Conservation (phyloP, 2,888 invertebrate species). For the Mechanitis mazaeus region DNA sequence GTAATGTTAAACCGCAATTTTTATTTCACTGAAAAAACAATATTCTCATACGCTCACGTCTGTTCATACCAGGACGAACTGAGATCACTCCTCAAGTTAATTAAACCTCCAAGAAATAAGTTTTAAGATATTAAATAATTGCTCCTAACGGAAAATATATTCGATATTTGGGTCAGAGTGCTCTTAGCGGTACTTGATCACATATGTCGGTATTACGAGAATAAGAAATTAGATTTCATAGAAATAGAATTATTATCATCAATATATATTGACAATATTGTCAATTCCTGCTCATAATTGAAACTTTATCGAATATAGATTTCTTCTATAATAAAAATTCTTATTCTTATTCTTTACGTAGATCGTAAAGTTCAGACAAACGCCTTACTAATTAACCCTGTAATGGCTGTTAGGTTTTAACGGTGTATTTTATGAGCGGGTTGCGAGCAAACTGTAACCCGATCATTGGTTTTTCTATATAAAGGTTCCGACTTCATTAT, state of each 20-base stretch:
- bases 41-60: slow-evolving; percentile 50
- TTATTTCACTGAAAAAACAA: background rate
- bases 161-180: slow-evolving; percentile 19
- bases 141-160: slow-evolving; percentile 12
- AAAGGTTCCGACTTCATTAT: background rate
- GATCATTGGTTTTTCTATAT: slow-evolving; percentile 15
- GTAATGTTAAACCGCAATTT: background rate
- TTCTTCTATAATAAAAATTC: no score
- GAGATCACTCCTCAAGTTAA: slow-evolving; percentile 47
- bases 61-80: slow-evolving; percentile 41
- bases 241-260: slow-evolving; percentile 3
- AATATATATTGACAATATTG: background rate
- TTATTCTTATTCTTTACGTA: slow-evolving; percentile 38
- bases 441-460: slow-evolving; percentile 32
- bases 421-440: slow-evolving; percentile 58
- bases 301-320: no score
- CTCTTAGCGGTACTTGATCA: slow-evolving; percentile 2
- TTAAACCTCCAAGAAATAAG: slow-evolving; percentile 49
- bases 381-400: slow-evolving; percentile 64
- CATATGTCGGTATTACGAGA: background rate
- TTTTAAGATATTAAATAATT: slow-evolving; percentile 42
- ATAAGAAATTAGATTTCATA: slow-evolving; percentile 2
- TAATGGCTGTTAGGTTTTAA: slow-evolving; percentile 65
- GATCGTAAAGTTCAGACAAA: slow-evolving; percentile 59
- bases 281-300: no score